Base-by-base conservation (phyloP, 2,888 invertebrate species). In the Desoria tigrina region DNA sequence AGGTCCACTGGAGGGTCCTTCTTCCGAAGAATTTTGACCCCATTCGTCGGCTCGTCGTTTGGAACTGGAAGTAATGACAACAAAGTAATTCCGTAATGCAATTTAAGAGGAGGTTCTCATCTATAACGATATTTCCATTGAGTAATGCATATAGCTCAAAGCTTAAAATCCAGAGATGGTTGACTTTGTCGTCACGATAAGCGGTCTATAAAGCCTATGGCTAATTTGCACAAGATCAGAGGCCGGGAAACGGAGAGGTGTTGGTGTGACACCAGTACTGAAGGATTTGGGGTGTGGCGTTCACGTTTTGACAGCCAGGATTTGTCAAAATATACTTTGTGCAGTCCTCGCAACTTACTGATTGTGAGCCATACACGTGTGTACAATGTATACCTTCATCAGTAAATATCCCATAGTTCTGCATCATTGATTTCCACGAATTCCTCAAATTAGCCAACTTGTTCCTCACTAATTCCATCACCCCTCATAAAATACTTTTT, bases 1-100 rank as follows among this genome's bases (percentile, higher is more conserved):
- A 75, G 68, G 68, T 74, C 76, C 62, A 74, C 72, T 21, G 75
- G 71, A 56, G 74, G 66, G 69, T 73, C 73, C 66, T 72, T 74
- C 63, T 74, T 70, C 37, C 80, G 68, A 78, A 79, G 70, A 51
- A 75, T 74, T 69, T 75, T 76, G 56, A 75, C 71, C 54, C 75
- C 76, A 58, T 76, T 76, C 24, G 76, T 74, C 50, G 71, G 72
- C 59, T 75, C 76, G 54, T 75, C 76, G 63, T 74, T 74, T 16
- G 76, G 66, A 58, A 74, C 75, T 73, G n/a, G 21, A 45, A 45
- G 6, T 45, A 45, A 45, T 45, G 6, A 45, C 4, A 45, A 32
- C 32, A 32, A 32, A 32, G 32, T 7, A 16, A 45, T 3, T 45
- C 45, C 45, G 6, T 18, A 45, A 45, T 45, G 45, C 16, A 45